Percentiles rank a stretch among this genome's conserved stretches.
Evolutionary conservation across 2,888 invertebrate genomes (phyloP).

Genomic region (Pseudoips prasinana): DNA sequence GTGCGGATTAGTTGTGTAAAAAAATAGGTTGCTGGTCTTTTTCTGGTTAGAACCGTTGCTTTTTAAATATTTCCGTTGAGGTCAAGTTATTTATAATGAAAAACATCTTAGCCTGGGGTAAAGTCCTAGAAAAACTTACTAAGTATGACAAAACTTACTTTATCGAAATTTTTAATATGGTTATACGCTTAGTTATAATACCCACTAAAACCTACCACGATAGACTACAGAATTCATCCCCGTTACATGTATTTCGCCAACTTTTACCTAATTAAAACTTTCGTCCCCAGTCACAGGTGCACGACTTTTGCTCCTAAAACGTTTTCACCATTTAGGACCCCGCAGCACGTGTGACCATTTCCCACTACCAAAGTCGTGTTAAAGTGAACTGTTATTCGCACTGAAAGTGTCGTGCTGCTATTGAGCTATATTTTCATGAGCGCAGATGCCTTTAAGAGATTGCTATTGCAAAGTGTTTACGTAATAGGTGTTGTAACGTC

Average conservation of each 20-base stretch:
- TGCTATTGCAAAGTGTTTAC: constrained; percentile 29
- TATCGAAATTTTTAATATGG: too few relatives aligned
- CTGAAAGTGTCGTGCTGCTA: constrained; percentile 40
- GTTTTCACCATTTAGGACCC: constrained; percentile 56
- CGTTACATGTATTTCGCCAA: constrained; percentile 27
- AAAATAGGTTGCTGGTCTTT: too few relatives aligned
- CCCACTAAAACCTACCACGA: constrained; percentile 13
- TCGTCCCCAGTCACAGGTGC: constrained; percentile 62
- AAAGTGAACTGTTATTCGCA: constrained; percentile 62
- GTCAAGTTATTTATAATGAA: too few relatives aligned
- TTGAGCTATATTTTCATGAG: constrained; percentile 68
- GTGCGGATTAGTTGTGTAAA: too few relatives aligned
- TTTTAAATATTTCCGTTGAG: too few relatives aligned
- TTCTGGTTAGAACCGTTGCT: too few relatives aligned
- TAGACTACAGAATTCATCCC: constrained; percentile 11
- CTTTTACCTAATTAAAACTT: constrained; percentile 52
- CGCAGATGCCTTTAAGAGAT: constrained; percentile 37
- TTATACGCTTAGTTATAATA: too few relatives aligned
- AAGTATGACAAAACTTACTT: too few relatives aligned
- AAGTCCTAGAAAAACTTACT: too few relatives aligned
- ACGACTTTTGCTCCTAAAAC: constrained; percentile 53
- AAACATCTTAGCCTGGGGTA: too few relatives aligned
- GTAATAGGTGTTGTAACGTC: constrained; percentile 21
- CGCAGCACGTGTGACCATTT: constrained; percentile 66
- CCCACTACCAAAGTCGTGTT: constrained; percentile 65